Base-by-base conservation (phyloP, 2,888 invertebrate species). In the Cistogaster globosa region DNA sequence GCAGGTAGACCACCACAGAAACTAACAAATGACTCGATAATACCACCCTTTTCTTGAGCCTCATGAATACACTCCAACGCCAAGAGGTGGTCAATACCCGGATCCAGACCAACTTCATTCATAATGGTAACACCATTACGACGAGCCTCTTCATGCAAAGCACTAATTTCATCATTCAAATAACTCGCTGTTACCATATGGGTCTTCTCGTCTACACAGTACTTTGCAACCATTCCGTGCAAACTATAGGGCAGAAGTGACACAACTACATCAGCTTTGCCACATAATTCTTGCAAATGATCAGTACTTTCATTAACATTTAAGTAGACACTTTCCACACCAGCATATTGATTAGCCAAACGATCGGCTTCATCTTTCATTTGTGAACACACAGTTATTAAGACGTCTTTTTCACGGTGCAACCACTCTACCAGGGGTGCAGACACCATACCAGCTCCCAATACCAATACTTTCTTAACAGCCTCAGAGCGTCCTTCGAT, bases 121-220 rank as follows among this genome's bases (percentile, higher is more conserved):
- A 99, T 93, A 57, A 99, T 94, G 0, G 99, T 99, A 0, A 99
- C 94, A 0, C 97, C 98, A 0, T 98, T 97, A 45, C 96, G 95
- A 67, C 95, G 94, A 0, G 99, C 99, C 76, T 97, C 97, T 55
- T 96, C 93, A 89, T 98, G 96, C 12, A 98, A 93, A 0, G 95
- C 95, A 89, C 94, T 95, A 88, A 99, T 96, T 89, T 96, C 96
- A 1, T 97, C 96, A 14, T 96, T 96, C 77, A 97, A 95, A 90
- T 99, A 99, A 84, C 98, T 98, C 0, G 99, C 98, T 0, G 99
- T 99, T 20, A 99, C 98, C 95, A 99, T 95, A 91, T 99, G 97
- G 0, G 96, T 96, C 85, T 95, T 95, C 84, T 96, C 94, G n/a
- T 94, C 94, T 71, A 99, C 96, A 91, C 99, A 99, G 20, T 96